Percentiles rank a stretch among this genome's conserved stretches.
These are phyloP conservation scores for Plecotus auritus DNA, from an alignment of 2,113 vertebrate genomes.

Conservation along the genomic window DNA sequence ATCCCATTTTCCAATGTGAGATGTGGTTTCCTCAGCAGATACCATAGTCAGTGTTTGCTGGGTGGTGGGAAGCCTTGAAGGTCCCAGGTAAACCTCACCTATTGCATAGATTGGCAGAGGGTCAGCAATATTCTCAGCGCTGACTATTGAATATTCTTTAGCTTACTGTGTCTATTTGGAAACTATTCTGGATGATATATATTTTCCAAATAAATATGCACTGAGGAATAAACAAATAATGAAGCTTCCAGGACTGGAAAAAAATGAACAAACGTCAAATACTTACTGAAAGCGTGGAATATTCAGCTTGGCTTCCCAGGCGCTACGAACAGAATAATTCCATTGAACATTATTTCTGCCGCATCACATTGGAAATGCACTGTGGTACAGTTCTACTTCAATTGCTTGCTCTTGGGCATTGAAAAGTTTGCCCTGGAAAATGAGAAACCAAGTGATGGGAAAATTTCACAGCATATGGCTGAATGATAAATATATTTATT, in stretches of 20 bases:
- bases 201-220: not conserved
- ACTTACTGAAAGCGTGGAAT: not conserved
- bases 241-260: not conserved
- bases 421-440: slow-evolving; percentile 13
- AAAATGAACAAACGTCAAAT: not conserved
- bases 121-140: not conserved
- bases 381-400: slow-evolving; percentile 41
- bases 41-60: not conserved
- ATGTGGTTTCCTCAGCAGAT: not conserved
- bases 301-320: not conserved
- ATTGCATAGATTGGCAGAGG: not conserved
- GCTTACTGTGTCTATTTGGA: not conserved
- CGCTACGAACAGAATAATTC: slow-evolving; percentile 17
- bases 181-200: not conserved
- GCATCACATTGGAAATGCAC: slow-evolving; percentile 33
- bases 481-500: slow-evolving; percentile 47
- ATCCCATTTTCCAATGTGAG: not conserved
- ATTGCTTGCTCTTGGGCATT: slow-evolving; percentile 22
- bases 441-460: slow-evolving; percentile 49
- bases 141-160: not conserved
- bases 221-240: not conserved
- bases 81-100: not conserved
- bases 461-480: slow-evolving; percentile 7
- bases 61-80: rapidly evolving
- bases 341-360: slow-evolving; percentile 20